Base-by-base conservation (phyloP, 37 sponge, comb jelly and placozoan species). In the Ianthella basta region DNA sequence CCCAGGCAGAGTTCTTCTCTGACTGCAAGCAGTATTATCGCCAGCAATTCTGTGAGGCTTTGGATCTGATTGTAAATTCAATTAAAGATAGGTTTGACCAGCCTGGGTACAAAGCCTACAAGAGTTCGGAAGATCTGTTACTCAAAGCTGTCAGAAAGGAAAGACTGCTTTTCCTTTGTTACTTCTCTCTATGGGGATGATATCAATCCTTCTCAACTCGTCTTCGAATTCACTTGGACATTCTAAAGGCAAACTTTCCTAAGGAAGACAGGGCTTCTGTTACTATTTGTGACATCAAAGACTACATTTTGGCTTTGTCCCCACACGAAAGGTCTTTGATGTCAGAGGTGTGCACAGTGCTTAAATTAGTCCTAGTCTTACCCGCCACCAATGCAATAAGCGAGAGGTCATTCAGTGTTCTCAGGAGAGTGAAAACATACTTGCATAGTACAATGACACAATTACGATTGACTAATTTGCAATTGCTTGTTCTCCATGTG, bases 341-440 rank as follows among this genome's bases (percentile, higher is more conserved):
- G 15, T 61, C 55, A 15, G 65, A 88, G 67, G 66, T 89, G 33
- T 19, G n/a, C 15, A 68, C 36, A 50, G 56, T 89, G 21, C 18
- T 89, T n/a, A n/a, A 67, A 37, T 50, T 86, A 59, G 54, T 86
- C 20, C 32, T 77, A 25, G 80, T 87, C 0, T 50, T 90, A 44
- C 93, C 90, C 25, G 82, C 88, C 40, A 90, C 90, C 18, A 93
- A 93, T 73, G 88, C 88, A 19, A 65, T 72, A 19, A 90, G 90
- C 32, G 94, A 93, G 60, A 56, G 94, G n/a, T 89, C 88, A 3
- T 93, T 93, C 60, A 85, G 88, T 82, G 38, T 84, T 19, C 83
- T 89, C 3, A 63, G 87, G 40, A 53, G 87, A 37, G 57, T 90
- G 14, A 89, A 93, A 70, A 81, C 82, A 23, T 93, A 89, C 78